Evolutionary conservation across 2,113 vertebrate genomes (phyloP), one percentile per base, ranked within the genome.

Genomic region (Cariama cristata): DNA sequence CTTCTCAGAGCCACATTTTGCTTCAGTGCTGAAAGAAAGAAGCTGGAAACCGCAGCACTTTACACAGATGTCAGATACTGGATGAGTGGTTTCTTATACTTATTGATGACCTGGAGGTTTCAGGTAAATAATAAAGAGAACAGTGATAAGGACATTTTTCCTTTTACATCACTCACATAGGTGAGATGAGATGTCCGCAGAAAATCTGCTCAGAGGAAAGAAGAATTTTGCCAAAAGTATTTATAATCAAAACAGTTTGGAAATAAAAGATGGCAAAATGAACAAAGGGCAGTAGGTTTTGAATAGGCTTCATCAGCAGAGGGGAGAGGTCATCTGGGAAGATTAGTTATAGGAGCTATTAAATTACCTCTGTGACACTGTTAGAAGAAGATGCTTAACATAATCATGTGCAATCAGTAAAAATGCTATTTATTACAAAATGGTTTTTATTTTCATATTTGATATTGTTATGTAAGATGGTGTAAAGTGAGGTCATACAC

Each of bases 401-500:
- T 99, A 99, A 99, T 99, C 99, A 99, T 98, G 99, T 97, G 99
- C 99, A 99, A 99, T 99, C 99, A 99, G 99, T 98, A 99, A 99
- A 99, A 99, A 98, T 98, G 98, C 96, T 98, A 98, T 99, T 99
- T 99, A 99, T 99, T 98, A 99, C 97, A 98, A 99, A 99, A 98
- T 64, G 93, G 91, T 98, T 98, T 98, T 97, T 91, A 96, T 98
- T 98, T 98, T 98, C 97, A 91, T 98, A 97, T 98, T 98, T 98
- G 77, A 91, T 96, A 97, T 98, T 98, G 97, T 98, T 98, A 96
- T 97, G 95, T 97, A 97, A 98, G 98, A 87, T 77, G 85, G 75
- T 93, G 27, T 77, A 49, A 86, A 93, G 80, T 96, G 94, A 97
- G 94, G 90, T 97, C 95, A 86, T 84, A 96, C 93, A 96, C 95